A percentile compares a stretch with the other conserved stretches of the same genome.
Evolutionary conservation across 2,888 invertebrate genomes (phyloP).

Genomic region (Calameuta idolon): DNA sequence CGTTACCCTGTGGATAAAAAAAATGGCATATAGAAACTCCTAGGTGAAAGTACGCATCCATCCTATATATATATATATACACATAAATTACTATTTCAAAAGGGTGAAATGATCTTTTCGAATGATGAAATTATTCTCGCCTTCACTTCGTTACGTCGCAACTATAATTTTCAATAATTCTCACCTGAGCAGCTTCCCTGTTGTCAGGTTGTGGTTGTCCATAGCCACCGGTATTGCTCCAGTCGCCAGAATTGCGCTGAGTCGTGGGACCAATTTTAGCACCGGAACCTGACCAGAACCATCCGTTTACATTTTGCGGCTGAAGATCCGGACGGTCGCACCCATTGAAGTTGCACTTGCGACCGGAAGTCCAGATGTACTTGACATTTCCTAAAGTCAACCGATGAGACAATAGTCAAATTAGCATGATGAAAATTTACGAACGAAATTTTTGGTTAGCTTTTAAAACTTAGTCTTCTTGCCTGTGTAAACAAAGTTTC

Average conservation of each 20-base stretch:
- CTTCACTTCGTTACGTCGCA: background rate
- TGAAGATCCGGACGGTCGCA: constrained; percentile 88
- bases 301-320: constrained; percentile 85
- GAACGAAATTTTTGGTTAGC: background rate
- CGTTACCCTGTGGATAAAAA: constrained; percentile 77
- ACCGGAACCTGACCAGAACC: constrained; percentile 96
- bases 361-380: constrained; percentile 92
- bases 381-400: constrained; percentile 64
- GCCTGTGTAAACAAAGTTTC: background rate
- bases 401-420: background rate
- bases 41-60: background rate
- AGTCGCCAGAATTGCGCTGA: constrained; percentile 89
- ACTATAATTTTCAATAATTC: constrained; percentile 4
- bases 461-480: background rate
- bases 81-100: background rate
- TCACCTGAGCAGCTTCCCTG: constrained; percentile 88
- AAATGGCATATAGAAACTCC: background rate
- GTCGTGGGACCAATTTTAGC: constrained; percentile 91
- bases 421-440: background rate
- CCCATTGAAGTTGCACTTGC: constrained; percentile 93
- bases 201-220: constrained; percentile 91
- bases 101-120: background rate
- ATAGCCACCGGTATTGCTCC: constrained; percentile 90
- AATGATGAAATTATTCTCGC: background rate
- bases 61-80: background rate